A percentile compares a stretch with the other conserved stretches of the same genome.
Conservation (phyloP, 2,113 vertebrate genomes). For the Steatornis caripensis region DNA sequence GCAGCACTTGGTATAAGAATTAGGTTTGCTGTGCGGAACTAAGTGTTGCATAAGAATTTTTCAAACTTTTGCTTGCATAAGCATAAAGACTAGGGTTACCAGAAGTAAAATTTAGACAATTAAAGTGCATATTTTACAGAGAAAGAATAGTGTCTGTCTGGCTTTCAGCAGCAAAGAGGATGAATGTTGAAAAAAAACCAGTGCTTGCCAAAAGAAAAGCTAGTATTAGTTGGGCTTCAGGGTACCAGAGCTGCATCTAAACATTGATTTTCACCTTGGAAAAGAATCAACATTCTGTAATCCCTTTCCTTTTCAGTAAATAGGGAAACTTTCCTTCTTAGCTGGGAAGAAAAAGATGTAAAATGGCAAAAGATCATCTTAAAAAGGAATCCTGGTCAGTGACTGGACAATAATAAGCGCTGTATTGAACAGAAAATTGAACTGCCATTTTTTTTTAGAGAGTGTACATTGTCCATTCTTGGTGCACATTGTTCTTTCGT, state of each 20-base stretch:
- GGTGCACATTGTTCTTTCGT: rapidly evolving
- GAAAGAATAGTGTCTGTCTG: not conserved
- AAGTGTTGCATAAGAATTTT: not conserved
- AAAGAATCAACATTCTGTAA: not conserved
- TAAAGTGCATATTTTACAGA: not conserved
- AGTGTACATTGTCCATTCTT: too few relatives aligned
- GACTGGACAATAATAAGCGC: too few relatives aligned
- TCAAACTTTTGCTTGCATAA: not conserved
- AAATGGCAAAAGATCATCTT: not conserved
- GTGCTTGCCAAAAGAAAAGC: not conserved
- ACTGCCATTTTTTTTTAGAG: not conserved
- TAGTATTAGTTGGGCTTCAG: not conserved
- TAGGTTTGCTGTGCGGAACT: not conserved
- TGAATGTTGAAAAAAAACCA: not conserved
- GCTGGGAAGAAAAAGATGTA: not conserved
- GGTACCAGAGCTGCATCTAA: not conserved
- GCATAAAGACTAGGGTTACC: not conserved
- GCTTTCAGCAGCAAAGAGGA: not conserved
- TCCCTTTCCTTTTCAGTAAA: not conserved
- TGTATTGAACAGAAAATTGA: not conserved
- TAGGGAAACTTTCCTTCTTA: not conserved
- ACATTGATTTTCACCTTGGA: not conserved
- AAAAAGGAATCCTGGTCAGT: not conserved
- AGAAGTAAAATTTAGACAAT: not conserved
- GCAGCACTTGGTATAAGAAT: too few relatives aligned